These are phyloP conservation scores for Limnephilus rhombicus DNA, from an alignment of 2,888 invertebrate species.

Conservation along the genomic window DNA sequence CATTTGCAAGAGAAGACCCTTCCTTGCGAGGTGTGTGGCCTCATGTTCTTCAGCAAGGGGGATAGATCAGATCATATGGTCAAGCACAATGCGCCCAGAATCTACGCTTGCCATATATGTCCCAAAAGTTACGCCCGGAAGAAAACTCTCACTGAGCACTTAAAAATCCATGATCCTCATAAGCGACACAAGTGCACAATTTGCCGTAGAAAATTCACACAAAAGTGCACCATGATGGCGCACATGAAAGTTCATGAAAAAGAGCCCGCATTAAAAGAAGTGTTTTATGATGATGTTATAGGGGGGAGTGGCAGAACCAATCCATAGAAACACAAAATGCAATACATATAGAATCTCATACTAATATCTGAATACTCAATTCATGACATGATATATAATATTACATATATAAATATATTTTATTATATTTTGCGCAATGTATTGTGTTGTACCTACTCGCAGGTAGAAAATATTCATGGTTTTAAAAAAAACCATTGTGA, in stretches of 20 bases:
- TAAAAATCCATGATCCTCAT: conserved; percentile 18
- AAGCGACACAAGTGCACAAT: not conserved
- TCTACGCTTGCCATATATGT: conserved; percentile 32
- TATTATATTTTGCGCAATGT: not conserved
- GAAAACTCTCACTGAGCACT: conserved; percentile 20
- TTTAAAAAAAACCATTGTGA: not conserved
- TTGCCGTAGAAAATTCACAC: conserved; percentile 14
- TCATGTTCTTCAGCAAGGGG: not conserved
- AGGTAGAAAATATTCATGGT: not conserved
- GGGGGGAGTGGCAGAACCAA: not conserved
- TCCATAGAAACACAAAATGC: not conserved
- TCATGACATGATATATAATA: no score
- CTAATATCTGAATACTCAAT: no score
- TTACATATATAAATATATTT: no score
- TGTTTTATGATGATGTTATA: not conserved
- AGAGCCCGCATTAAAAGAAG: not conserved
- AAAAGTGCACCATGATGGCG: conserved; percentile 2
- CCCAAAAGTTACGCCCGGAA: conserved; percentile 31
- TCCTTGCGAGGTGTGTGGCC: conserved; percentile 21
- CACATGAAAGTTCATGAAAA: conserved; percentile 34
- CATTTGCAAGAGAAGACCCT: conserved; percentile 41
- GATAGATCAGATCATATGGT: conserved; percentile 26
- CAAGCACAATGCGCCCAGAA: conserved; percentile 21
- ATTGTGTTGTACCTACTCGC: not conserved
- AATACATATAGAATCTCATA: no score